Conservation (phyloP, 2,113 vertebrate species). For the Notarius lentiginosus region DNA sequence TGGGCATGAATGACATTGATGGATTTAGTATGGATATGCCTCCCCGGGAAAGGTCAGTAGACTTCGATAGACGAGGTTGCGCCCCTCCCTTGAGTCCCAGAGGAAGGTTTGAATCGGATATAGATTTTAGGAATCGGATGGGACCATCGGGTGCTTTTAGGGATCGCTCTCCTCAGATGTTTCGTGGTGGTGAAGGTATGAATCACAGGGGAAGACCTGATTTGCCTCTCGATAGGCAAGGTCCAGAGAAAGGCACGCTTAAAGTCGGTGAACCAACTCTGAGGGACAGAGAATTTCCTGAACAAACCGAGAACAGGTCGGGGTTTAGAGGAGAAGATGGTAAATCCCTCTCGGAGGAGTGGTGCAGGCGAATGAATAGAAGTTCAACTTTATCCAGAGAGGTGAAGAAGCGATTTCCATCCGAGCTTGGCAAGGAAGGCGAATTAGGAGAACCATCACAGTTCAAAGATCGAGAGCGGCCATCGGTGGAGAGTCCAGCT, state of each 20-base stretch:
- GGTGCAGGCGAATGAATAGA: conserved; percentile 66
- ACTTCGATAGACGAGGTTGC: conserved; percentile 82
- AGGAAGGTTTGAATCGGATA: conserved; percentile 76
- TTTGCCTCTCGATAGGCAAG: conserved; percentile 57
- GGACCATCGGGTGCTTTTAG: conserved; percentile 75
- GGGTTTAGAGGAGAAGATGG: conserved; percentile 71
- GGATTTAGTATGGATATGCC: conserved; percentile 66
- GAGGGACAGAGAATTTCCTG: conserved; percentile 61
- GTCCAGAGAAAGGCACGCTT: conserved; percentile 60
- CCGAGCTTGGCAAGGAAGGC: conserved; percentile 59
- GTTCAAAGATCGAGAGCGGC: conserved; percentile 63
- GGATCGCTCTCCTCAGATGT: conserved; percentile 69
- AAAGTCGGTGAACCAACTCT: conserved; percentile 52
- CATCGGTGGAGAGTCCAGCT: conserved; percentile 49
- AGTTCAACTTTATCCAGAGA: conserved; percentile 46
- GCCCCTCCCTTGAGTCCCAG: conserved; percentile 68
- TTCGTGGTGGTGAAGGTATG: conserved; percentile 61
- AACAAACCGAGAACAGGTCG: conserved; percentile 59
- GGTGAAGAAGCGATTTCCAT: conserved; percentile 55
- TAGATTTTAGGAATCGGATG: conserved; percentile 86
- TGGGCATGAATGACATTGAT: conserved; percentile 59
- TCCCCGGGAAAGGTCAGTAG: conserved; percentile 76
- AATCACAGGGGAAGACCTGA: conserved; percentile 65
- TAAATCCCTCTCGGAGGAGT: conserved; percentile 73
- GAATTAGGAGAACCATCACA: conserved; percentile 58